Conservation (phyloP, 2,888 invertebrate genomes). For the Bellardia pandia region DNA sequence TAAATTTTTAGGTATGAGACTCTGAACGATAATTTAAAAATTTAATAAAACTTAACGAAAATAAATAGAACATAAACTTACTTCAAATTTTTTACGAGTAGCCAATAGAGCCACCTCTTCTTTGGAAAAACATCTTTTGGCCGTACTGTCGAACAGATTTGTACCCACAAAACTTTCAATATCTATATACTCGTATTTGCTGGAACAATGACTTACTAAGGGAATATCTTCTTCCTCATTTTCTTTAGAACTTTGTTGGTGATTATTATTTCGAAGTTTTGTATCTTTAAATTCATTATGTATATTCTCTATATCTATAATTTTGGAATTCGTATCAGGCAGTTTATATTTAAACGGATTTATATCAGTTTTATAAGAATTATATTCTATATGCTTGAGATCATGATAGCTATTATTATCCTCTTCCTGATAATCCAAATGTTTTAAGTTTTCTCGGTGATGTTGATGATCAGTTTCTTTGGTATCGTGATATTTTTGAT, state of each 20-base stretch:
- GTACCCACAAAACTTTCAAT: constrained; percentile 80
- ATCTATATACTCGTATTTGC: constrained; percentile 2
- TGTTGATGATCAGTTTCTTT: background rate
- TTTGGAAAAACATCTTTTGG: constrained; percentile 80
- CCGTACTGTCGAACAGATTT: constrained; percentile 79
- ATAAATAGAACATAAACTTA: constrained; percentile 57
- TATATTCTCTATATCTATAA: background rate
- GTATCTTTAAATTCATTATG: background rate
- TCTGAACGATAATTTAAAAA: constrained; percentile 72
- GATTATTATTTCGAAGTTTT: background rate
- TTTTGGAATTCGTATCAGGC: background rate
- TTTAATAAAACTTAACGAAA: no score
- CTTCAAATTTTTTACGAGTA: constrained; percentile 82
- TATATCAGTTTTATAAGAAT: background rate
- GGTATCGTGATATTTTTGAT: background rate
- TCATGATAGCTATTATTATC: background rate
- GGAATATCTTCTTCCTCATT: background rate
- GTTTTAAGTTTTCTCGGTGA: background rate
- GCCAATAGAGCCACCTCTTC: constrained; percentile 81
- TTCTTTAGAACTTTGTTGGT: constrained; percentile 12
- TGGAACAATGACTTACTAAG: background rate
- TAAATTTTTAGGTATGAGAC: constrained; percentile 79
- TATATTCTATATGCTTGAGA: background rate
- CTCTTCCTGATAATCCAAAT: background rate
- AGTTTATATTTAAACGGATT: background rate